Base-by-base conservation (phyloP, 53 echinoderm and acorn worm species). In the Pentamera pediparva region DNA sequence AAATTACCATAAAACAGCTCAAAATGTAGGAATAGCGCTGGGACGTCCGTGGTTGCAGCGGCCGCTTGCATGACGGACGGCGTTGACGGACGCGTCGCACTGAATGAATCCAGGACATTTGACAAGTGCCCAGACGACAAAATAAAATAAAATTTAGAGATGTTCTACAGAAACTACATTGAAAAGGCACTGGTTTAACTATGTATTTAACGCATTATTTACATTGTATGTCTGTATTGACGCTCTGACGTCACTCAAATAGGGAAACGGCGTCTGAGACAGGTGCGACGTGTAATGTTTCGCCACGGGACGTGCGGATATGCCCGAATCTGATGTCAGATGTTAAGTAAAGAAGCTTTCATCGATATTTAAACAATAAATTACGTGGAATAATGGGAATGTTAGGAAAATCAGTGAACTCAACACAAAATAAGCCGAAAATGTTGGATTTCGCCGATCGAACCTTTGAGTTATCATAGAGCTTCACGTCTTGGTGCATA, bases 1-100 rank as follows among this genome's bases (percentile, higher is more conserved):
- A 67, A 43, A 43, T 67, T 67, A 67, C 30, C 38, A 29, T 67
- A 47, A 67, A 67, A n/a, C n/a, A n/a, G n/a, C n/a, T n/a, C n/a
- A n/a, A n/a, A n/a, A n/a, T n/a, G n/a, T n/a, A n/a, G n/a, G n/a
- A n/a, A 67, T 67, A 43, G 17, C 67, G 67, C 67, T 47, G 31
- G 45, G 45, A 67, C 67, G 30, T 29, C 39, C 67, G 67, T 40
- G 67, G 28, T 67, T 22, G 38, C 31, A 25, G 30, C 45, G 67
- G 67, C 31, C 67, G 67, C 45, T 26, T 67, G 67, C 67, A 29
- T 26, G 67, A 31, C 67, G 39, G 29, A 30, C 48, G 67, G 17
- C 67, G 30, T 43, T 26, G 17, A 29, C 29, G 45, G 45, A 67
- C 41, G 45, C 45, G 67, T 12, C 67, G 45, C 45, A 31, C 45